Evolutionary conservation across 2,797 vertebrate genomes (phyloP).

Genomic region (Menidia menidia): DNA sequence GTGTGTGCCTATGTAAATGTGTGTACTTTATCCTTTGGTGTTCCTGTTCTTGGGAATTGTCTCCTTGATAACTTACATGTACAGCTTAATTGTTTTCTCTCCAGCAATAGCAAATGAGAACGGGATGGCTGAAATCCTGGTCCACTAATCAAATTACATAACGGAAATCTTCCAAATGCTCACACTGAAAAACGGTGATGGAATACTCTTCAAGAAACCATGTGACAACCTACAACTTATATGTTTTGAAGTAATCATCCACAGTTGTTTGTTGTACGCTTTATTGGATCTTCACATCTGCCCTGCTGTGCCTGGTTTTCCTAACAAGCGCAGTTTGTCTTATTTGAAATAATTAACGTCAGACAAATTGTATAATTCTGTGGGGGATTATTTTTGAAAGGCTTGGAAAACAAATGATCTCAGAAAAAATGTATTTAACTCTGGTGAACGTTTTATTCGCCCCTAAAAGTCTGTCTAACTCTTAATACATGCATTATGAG

Average conservation of each 20-base stretch:
- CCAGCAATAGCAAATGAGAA: conserved; percentile 54
- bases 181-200: conserved; percentile 29
- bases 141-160: conserved; percentile 68
- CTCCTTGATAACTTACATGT: conserved; percentile 63
- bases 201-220: conserved; percentile 35
- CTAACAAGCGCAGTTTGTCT: conserved; percentile 70
- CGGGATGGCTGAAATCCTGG: conserved; percentile 55
- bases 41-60: conserved; percentile 45
- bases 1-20: conserved; percentile 16
- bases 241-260: conserved; percentile 42
- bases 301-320: conserved; percentile 54
- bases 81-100: conserved; percentile 68
- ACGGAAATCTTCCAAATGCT: conserved; percentile 53
- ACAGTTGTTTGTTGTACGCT: conserved; percentile 39
- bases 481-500: conserved; percentile 42
- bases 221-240: conserved; percentile 25
- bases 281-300: conserved; percentile 69
- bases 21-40: conserved; percentile 47
- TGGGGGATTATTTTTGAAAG: conserved; percentile 54
- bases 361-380: conserved; percentile 62
- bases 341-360: conserved; percentile 73
- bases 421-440: conserved; percentile 38
- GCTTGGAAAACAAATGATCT: conserved; percentile 66
- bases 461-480: conserved; percentile 20
- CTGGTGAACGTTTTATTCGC: conserved; percentile 56